Percentiles rank a stretch among this genome's conserved stretches.
phyloP scores from a whole-genome alignment of 1,140 invertebrate species.

The Tetragonula clypearis region DNA sequence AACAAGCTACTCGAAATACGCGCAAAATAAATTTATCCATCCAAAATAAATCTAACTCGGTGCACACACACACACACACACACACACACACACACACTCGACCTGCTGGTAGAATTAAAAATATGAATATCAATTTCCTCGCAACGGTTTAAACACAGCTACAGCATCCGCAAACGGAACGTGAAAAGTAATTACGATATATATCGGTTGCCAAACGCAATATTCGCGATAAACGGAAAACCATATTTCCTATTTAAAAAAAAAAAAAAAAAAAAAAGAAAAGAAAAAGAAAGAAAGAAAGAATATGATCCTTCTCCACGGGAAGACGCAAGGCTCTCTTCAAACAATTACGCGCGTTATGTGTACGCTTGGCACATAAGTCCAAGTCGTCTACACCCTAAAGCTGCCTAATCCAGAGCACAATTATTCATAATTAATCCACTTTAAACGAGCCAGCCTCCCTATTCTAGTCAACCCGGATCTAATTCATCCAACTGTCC shows the following conservation, averaged over 20 bases:
- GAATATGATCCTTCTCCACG: neutral
- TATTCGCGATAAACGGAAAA: neutral
- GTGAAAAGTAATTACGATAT: too few relatives aligned
- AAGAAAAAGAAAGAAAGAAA: too few relatives aligned
- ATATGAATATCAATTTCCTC: neutral
- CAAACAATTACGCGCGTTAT: neutral
- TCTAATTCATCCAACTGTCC: slow-evolving; percentile 13
- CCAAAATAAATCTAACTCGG: neutral
- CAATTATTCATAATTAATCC: slow-evolving; percentile 21
- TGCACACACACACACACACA: neutral
- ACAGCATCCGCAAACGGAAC: too few relatives aligned
- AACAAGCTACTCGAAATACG: too few relatives aligned
- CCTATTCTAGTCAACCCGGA: neutral
- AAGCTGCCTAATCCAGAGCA: slow-evolving; percentile 3
- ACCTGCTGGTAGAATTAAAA: neutral
- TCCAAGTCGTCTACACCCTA: neutral
- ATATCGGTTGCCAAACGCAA: too few relatives aligned
- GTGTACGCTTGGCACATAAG: neutral
- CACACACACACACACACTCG: neutral
- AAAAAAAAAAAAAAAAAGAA: neutral
- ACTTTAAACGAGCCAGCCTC: neutral
- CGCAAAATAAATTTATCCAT: neutral
- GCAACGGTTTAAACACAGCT: neutral
- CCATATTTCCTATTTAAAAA: neutral
- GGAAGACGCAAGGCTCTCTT: neutral